phyloP scores from a whole-genome alignment of 2,888 invertebrate species.

The Pilophorus perplexus region DNA sequence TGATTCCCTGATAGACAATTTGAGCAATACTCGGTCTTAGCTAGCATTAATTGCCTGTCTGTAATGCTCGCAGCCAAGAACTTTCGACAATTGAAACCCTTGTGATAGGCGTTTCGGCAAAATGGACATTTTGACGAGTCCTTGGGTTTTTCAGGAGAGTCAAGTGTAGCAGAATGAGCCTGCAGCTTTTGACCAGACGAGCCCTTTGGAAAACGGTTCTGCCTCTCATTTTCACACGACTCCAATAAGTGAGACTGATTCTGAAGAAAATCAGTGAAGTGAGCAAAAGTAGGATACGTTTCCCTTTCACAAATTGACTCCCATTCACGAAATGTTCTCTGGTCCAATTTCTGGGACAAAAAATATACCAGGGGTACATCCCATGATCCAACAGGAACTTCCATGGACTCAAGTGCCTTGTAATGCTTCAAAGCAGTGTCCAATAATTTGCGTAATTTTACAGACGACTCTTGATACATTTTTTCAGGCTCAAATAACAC shows the following conservation, averaged over 20 bases:
- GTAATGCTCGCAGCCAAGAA: not conserved
- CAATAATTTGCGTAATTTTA: not conserved
- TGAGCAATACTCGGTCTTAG: not conserved
- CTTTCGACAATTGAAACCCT: not conserved
- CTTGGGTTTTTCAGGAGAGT: no score
- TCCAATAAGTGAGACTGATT: not conserved
- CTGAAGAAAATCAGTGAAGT: not conserved
- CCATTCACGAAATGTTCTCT: constrained; percentile 15
- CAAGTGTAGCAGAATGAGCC: no score
- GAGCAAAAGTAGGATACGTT: not conserved
- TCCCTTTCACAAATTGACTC: not conserved
- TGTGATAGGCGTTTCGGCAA: not conserved
- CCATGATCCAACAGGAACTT: constrained; percentile 11
- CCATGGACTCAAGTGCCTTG: not conserved
- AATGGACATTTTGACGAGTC: not conserved
- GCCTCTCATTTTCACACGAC: no score
- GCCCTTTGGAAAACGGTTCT: not conserved
- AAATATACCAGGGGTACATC: not conserved
- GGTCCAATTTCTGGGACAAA: constrained; percentile 4
- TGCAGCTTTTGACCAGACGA: no score
- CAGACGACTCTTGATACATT: not conserved
- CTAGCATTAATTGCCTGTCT: not conserved
- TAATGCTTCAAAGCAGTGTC: not conserved
- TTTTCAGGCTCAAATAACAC: not conserved
- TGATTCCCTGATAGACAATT: not conserved